Evolutionary conservation across 2,113 vertebrate species (phyloP), one percentile per base, ranked within the genome.

Genomic region (Chunga burmeisteri): DNA sequence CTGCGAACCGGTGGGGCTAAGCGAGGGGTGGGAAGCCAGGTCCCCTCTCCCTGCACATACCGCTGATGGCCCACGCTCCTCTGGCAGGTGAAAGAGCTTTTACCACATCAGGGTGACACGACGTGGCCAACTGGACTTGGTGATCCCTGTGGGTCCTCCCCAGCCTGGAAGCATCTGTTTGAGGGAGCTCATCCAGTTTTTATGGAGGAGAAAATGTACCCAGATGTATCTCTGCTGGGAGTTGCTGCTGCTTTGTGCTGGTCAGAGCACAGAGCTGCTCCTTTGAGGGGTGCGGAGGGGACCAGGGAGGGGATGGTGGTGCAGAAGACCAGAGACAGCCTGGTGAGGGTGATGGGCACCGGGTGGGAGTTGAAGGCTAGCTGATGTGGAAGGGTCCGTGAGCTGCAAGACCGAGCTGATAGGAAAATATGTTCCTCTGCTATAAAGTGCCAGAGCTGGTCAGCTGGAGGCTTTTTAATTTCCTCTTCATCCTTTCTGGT

Each of bases 391-490:
- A 63, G 10, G 29, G 15, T 25, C 46, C 10, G 7, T 7, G 7
- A 94, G 49, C 58, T 85, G 52, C 65, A 89, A 44, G 0, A 0
- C n/a, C 38, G 74, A 90, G 21, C 61, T 59, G 55, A 59, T 6
- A 75, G 27, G 36, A 89, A 86, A 83, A 74, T 6, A 29, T 0
- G 16, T 44, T 86, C 56, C 65, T 84, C 56, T 88, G n/a, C 63
- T 70, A 47, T 79, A 79, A 94, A 94, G 91, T 87, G 91, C 95
- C 56, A 62, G 80, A 94, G 49, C 11, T 67, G 72, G 21, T 87
- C 30, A 42, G 40, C 36, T 34, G 23, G 75, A 92, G 30, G 73
- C 17, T 91, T 16, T 81, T 65, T 26, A 16, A 55, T 72, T 40
- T 92, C 32, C 22, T n/a, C 34, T 79, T 93, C 34, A 34, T 53